Base-by-base conservation (phyloP, 1,140 invertebrate species). In the Bradynema listronoti region DNA sequence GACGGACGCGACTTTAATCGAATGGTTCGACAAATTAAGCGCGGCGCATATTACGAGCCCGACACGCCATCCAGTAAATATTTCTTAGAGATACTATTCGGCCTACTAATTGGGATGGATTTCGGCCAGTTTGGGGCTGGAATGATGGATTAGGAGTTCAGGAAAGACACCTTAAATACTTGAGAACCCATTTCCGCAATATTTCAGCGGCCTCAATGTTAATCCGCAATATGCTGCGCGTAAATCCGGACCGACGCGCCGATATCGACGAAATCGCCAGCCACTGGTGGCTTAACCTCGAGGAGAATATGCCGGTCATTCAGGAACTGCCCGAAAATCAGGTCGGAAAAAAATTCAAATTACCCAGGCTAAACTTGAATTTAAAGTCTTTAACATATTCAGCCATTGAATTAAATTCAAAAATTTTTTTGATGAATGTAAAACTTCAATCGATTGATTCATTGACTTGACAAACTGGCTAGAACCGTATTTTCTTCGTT, bases 1-100 rank as follows among this genome's bases (percentile, higher is more conserved):
- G 93, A 97, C 82, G 93, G 93, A 50, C 91, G 90, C 56, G 95
- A 97, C 82, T 97, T 97, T 78, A 93, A 93, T 78, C 84, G 88
- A 71, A 84, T 98, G 68, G 90, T 96, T 49, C 88, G 89, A 80
- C 92, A 97, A 80, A 98, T 98, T 73, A 92, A 91, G 55, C 86
- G 88, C 74, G 91, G 91, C 2, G 90, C 93, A 80, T 98, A 96
- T 80, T 95, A 90, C 76, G 91, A 97, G 80, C 93, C 93, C 11
- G 88, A 90, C 68, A 88, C 86, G 71, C 89, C 89, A 33, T 94
- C 93, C 65, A 86, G 89, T 91, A 80, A n/a, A n/a, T n/a, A n/a
- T n/a, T n/a, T n/a, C n/a, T n/a, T n/a, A n/a, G n/a, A n/a, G n/a
- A n/a, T n/a, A n/a, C n/a, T n/a, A n/a, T n/a, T n/a, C n/a, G n/a